Evolutionary conservation across 2,113 vertebrate species (phyloP).

Genomic region (Ceyx melanurus): DNA sequence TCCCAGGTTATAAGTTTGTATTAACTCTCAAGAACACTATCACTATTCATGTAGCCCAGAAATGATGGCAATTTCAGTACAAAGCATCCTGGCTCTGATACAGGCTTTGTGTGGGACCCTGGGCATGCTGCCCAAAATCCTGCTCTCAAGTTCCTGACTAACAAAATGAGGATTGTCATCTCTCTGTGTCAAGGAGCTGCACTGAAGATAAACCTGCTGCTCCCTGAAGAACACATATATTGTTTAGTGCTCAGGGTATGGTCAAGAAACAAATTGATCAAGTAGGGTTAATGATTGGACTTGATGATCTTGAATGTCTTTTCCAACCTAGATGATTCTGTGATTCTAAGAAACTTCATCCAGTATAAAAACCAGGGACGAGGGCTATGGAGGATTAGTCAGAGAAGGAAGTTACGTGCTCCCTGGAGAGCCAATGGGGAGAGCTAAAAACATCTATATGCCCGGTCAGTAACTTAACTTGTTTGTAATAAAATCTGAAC

Average conservation of each 20-base stretch:
- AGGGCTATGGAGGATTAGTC: too few species aligned
- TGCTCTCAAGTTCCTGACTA: background rate
- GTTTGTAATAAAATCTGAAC: background rate
- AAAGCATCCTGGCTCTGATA: background rate
- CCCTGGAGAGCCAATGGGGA: background rate
- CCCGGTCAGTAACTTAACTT: background rate
- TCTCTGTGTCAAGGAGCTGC: background rate
- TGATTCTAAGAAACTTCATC: background rate
- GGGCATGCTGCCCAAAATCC: background rate
- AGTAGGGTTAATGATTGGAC: too few species aligned
- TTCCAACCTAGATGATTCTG: too few species aligned
- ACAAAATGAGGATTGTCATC: background rate
- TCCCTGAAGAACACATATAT: rapidly evolving
- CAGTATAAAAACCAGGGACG: background rate
- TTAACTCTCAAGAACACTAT: background rate
- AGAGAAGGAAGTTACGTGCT: background rate
- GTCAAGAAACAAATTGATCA: background rate
- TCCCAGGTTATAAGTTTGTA: background rate
- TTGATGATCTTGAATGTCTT: too few species aligned
- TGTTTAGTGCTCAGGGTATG: background rate
- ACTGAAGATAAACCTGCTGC: background rate
- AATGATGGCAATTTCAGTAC: background rate
- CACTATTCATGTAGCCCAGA: background rate
- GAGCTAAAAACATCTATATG: background rate
- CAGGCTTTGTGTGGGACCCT: background rate